Evolutionary conservation across 2,888 invertebrate genomes (phyloP).

Genomic region (Noctua fimbriata): DNA sequence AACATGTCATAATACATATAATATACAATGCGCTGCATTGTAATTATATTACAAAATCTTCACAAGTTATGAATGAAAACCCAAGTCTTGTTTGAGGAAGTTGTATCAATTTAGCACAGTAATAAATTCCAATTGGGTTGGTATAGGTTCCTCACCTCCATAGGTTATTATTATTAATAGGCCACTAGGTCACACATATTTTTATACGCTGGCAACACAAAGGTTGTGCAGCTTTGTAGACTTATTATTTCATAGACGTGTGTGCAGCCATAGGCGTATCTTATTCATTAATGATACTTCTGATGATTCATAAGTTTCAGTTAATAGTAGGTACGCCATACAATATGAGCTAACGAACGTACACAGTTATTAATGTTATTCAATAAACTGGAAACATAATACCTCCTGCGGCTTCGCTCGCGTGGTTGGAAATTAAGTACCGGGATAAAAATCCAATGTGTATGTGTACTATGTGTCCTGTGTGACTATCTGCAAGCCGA

Average conservation of each 20-base stretch:
- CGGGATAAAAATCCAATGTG: not conserved
- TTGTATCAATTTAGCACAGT: constrained; percentile 13
- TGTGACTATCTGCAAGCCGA: not conserved
- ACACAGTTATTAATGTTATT: not conserved
- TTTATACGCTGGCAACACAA: not conserved
- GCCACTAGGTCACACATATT: constrained; percentile 19
- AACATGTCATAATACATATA: not conserved
- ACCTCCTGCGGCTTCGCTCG: not conserved
- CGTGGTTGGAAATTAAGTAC: not conserved
- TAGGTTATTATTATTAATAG: not conserved
- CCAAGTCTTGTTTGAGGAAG: constrained; percentile 16
- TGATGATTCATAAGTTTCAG: constrained; percentile 41
- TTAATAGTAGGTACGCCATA: constrained; percentile 18
- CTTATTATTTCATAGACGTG: not conserved
- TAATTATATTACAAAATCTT: not conserved
- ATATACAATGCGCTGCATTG: not conserved
- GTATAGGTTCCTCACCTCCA: not conserved
- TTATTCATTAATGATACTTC: constrained; percentile 3
- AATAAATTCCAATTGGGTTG: constrained; percentile 9
- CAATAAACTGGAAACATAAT: constrained; percentile 13
- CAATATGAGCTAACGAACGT: constrained; percentile 18
- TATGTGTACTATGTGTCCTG: not conserved
- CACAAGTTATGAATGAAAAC: constrained; percentile 17
- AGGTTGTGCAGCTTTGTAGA: not conserved
- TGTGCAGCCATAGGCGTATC: constrained; percentile 11